Conservation (phyloP, 2,888 invertebrate genomes). For the Scelioninae gen. 1 region DNA sequence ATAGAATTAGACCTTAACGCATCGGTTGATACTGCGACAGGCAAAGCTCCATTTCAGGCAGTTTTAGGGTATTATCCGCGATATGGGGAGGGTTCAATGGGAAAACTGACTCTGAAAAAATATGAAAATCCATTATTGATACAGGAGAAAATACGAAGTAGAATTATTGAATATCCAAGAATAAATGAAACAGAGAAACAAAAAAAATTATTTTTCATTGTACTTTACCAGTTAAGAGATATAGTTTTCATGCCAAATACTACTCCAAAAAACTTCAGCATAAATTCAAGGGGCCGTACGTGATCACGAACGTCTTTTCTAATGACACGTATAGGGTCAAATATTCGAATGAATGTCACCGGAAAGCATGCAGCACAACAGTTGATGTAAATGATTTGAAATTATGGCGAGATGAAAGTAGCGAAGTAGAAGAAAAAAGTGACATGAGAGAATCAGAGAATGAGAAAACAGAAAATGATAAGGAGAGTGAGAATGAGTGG, state of each 20-base stretch:
- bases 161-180: neutral
- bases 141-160: too few species aligned
- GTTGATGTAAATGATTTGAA: too few species aligned
- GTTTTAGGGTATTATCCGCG: constrained; percentile 29
- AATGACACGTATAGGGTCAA: too few species aligned
- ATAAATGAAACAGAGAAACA: neutral
- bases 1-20: too few species aligned
- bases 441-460: neutral
- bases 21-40: too few species aligned
- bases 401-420: constrained; percentile 11
- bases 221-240: constrained; percentile 14
- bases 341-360: too few species aligned
- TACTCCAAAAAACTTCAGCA: constrained; percentile 29
- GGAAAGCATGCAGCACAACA: too few species aligned
- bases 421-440: neutral
- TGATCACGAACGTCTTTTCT: too few species aligned
- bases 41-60: neutral
- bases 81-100: too few species aligned
- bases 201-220: constrained; percentile 16
- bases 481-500: neutral
- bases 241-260: constrained; percentile 22
- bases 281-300: constrained; percentile 28
- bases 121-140: too few species aligned
- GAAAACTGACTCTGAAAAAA: too few species aligned
- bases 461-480: constrained; percentile 1